Evolutionary conservation across 2,888 invertebrate species (phyloP).

Genomic region (Choreutis nemorana): DNA sequence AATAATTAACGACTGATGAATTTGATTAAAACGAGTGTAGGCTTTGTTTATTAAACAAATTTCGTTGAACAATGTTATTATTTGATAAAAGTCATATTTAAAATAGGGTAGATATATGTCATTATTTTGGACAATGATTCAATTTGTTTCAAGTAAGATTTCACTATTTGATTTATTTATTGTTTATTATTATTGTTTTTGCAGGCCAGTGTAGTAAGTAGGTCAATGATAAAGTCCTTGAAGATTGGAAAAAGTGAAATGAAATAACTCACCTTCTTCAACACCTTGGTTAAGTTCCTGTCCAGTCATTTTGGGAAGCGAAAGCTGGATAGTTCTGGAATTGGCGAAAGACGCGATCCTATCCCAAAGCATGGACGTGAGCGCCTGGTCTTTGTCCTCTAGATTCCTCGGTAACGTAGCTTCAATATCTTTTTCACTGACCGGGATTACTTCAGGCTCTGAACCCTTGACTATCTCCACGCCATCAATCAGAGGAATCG

Average conservation of each 20-base stretch:
- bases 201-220: constrained; percentile 4
- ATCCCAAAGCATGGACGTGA: constrained; percentile 76
- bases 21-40: no score
- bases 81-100: no score
- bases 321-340: constrained; percentile 78
- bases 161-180: constrained; percentile 12
- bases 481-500: constrained; percentile 67
- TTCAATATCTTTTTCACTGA: constrained; percentile 75
- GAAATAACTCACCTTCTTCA: constrained; percentile 72
- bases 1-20: no score
- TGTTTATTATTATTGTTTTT: no score
- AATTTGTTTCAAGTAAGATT: no score
- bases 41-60: no score
- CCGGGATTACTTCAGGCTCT: constrained; percentile 43
- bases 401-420: constrained; percentile 71
- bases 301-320: constrained; percentile 75
- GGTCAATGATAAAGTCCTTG: constrained; percentile 1
- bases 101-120: no score
- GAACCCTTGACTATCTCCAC: constrained; percentile 70
- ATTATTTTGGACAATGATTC: no score
- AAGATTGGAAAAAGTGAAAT: not conserved
- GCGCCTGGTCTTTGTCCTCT: constrained; percentile 71
- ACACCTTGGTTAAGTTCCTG: constrained; percentile 73
- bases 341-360: constrained; percentile 75
- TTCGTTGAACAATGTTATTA: no score